Evolutionary conservation across 2,797 vertebrate species (phyloP), one percentile per base, ranked within the genome.

Genomic region (Oreonectes daqikongensis): DNA sequence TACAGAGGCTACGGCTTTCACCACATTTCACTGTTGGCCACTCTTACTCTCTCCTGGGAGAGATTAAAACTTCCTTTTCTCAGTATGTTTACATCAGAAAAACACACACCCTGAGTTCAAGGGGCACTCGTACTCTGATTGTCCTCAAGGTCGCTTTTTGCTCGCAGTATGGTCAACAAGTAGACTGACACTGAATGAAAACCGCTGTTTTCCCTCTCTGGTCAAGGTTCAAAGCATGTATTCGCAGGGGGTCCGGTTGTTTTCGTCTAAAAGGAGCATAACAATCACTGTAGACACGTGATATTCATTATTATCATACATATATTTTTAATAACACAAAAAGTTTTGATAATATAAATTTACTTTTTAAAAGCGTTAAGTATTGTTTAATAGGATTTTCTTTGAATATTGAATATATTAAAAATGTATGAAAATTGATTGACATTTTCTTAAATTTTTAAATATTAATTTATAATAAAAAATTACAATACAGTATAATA

Each of bases 151-250:
- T 52, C 42, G 9, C n/a, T 48, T 80, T 75, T 38, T 65, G 30
- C 66, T 20, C 52, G 15, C 44, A 76, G 65, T 52, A 32, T 64
- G 60, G 60, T 80, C 79, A 80, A 76, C 68, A 80, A 80, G 68
- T 38, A 66, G 44, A 28, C 18, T 63, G 66, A 26, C 17, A 59
- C 12, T 50, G 38, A 75, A 75, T 48, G 78, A 20, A 40, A 64
- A 65, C 14, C 2, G 42, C 42, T 69, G 44, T 76, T 76, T 61
- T 68, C 8, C 50, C 30, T 67, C 72, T 24, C 20, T 1, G 17
- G 57, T 48, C 55, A 69, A 69, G 12, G 74, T 76, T 69, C 74
- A 69, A 46, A 76, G 42, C 68, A 77, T 22, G 69, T 24, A 22
- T 20, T 60, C 74, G 5, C 66, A 24, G 55, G 35, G 28, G 42